phyloP scores from a whole-genome alignment of 2,113 vertebrate species.

The Menura novaehollandiae region DNA sequence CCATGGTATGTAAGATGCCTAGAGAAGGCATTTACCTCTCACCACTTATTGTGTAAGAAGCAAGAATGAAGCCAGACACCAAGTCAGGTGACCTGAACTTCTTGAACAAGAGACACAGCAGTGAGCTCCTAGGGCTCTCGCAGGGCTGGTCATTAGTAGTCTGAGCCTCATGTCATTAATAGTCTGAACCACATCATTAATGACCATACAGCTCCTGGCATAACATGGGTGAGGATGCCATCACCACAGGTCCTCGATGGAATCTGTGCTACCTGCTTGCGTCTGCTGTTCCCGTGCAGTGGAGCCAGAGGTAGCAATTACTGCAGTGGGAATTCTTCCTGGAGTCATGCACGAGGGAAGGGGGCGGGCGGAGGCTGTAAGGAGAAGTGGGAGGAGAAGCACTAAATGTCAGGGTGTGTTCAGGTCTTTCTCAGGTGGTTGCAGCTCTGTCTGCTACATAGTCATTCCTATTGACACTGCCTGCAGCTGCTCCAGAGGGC shows the following conservation, averaged over 20 bases:
- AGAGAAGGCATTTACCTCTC: neutral
- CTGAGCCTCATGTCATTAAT: neutral
- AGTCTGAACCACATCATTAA: neutral
- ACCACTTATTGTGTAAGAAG: neutral
- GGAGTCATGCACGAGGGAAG: neutral
- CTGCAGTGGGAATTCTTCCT: neutral
- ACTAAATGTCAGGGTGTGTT: neutral
- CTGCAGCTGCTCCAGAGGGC: neutral
- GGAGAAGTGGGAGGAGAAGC: neutral
- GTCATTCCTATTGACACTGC: neutral
- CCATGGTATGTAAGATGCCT: neutral
- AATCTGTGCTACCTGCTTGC: neutral
- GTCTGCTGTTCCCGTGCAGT: neutral
- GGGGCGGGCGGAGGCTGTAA: rapidly evolving
- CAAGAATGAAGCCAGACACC: neutral
- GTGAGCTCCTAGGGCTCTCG: neutral
- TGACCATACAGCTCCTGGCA: neutral
- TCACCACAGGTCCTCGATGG: neutral
- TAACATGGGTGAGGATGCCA: neutral
- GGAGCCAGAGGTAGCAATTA: neutral
- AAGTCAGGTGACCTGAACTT: neutral
- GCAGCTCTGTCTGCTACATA: neutral
- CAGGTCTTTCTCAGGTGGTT: neutral
- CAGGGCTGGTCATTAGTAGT: neutral
- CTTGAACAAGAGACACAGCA: neutral